Percentiles rank a stretch among this genome's conserved stretches.
Evolutionary conservation across 2,797 vertebrate species (phyloP).

Genomic region (Botia kubotai): DNA sequence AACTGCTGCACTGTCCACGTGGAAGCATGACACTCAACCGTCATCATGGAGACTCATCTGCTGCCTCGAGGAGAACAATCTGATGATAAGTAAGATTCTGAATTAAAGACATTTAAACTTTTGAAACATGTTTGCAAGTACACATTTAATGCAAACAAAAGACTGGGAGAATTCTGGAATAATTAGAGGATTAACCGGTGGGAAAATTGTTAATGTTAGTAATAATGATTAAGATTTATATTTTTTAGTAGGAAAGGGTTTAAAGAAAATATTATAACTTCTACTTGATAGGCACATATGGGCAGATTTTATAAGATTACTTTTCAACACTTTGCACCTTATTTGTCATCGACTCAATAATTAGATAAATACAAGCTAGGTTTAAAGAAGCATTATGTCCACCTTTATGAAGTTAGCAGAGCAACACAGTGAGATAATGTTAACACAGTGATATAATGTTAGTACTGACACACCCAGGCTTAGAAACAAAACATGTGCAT

Average conservation of each 20-base stretch:
- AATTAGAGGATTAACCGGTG: neutral
- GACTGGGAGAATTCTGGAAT: neutral
- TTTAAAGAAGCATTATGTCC: slow-evolving; percentile 52
- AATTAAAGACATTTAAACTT: slow-evolving; percentile 40
- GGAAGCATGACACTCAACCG: neutral
- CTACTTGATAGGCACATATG: too few relatives aligned
- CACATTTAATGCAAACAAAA: neutral
- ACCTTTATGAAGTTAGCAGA: slow-evolving; percentile 46
- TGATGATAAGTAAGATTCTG: slow-evolving; percentile 6
- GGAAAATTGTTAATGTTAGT: too few relatives aligned
- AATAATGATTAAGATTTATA: too few relatives aligned
- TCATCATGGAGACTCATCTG: neutral
- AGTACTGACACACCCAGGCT: slow-evolving; percentile 51
- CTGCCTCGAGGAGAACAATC: neutral
- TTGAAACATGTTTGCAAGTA: neutral
- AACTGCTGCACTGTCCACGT: slow-evolving; percentile 66
- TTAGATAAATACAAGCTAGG: neutral
- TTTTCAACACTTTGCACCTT: neutral
- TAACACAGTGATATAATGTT: slow-evolving; percentile 69
- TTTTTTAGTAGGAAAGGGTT: too few relatives aligned
- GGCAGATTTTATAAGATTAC: too few relatives aligned
- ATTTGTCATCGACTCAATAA: slow-evolving; percentile 1
- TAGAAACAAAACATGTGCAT: slow-evolving; percentile 8
- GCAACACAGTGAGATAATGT: slow-evolving; percentile 65
- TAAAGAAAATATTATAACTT: too few relatives aligned